Conservation (phyloP, 2,888 invertebrate species). For the Campoplex capitator region DNA sequence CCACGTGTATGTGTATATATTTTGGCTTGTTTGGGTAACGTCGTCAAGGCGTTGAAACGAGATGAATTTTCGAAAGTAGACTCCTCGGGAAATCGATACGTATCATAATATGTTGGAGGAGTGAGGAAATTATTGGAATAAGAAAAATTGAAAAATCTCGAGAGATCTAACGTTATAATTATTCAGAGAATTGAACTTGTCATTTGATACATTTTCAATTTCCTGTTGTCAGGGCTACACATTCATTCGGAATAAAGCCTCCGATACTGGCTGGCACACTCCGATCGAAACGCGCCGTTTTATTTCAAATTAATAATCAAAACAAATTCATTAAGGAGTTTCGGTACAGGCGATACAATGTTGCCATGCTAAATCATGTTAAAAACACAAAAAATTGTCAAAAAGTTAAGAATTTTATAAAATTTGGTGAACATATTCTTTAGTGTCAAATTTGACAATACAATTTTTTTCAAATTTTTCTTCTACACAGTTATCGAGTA, state of each 20-base stretch:
- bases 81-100: not conserved
- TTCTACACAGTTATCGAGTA: too few species aligned
- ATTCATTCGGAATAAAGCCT: not conserved
- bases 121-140: not conserved
- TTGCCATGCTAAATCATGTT: too few species aligned
- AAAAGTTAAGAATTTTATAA: too few species aligned
- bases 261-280: too few species aligned
- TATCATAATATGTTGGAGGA: not conserved
- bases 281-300: too few species aligned
- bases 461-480: too few species aligned
- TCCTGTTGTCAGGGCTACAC: not conserved
- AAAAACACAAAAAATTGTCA: too few species aligned
- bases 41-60: conserved; percentile 14
- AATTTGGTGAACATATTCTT: too few species aligned
- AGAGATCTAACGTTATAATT: not conserved
- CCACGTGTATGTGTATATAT: not conserved
- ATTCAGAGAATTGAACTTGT: not conserved
- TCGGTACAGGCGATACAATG: too few species aligned
- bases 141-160: not conserved
- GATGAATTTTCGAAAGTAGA: not conserved
- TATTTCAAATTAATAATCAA: too few species aligned
- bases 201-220: not conserved
- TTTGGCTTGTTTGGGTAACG: conserved; percentile 11
- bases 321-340: too few species aligned
- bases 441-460: too few species aligned